Evolutionary conservation across 2,113 vertebrate species (phyloP).

Genomic region (Callorhinus ursinus): DNA sequence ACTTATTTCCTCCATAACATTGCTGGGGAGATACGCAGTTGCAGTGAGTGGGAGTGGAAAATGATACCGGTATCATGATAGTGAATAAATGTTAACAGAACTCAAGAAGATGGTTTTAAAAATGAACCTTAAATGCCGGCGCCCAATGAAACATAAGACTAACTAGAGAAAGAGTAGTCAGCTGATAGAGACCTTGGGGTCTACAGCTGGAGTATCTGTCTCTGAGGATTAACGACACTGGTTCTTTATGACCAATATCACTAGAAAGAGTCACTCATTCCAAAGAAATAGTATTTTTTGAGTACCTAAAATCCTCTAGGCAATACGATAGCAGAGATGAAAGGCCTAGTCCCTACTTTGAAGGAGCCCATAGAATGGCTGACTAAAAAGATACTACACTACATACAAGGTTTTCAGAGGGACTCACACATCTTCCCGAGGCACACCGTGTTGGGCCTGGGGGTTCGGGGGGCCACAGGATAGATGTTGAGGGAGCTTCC

Average conservation of each 20-base stretch:
- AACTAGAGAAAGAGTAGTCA: background rate
- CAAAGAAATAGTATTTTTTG: background rate
- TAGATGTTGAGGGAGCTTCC: background rate
- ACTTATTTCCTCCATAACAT: background rate
- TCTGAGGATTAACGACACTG: background rate
- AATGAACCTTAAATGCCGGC: conserved; percentile 6
- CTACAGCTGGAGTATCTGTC: background rate
- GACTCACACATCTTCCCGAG: background rate
- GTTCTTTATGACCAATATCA: background rate
- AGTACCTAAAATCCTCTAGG: background rate
- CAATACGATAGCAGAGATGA: background rate
- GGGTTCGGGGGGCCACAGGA: background rate
- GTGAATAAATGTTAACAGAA: background rate
- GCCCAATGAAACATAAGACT: background rate
- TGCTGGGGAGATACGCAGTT: background rate
- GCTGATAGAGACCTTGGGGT: background rate
- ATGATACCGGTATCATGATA: background rate
- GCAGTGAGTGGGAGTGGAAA: background rate
- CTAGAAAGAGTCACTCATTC: background rate
- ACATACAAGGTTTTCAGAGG: background rate
- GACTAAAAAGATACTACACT: background rate
- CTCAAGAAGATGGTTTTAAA: conserved; percentile 14
- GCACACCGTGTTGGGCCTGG: background rate
- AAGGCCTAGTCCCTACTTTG: background rate
- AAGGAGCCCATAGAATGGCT: background rate